Conservation (phyloP, 1,140 invertebrate species). For the Bombyx mori region DNA sequence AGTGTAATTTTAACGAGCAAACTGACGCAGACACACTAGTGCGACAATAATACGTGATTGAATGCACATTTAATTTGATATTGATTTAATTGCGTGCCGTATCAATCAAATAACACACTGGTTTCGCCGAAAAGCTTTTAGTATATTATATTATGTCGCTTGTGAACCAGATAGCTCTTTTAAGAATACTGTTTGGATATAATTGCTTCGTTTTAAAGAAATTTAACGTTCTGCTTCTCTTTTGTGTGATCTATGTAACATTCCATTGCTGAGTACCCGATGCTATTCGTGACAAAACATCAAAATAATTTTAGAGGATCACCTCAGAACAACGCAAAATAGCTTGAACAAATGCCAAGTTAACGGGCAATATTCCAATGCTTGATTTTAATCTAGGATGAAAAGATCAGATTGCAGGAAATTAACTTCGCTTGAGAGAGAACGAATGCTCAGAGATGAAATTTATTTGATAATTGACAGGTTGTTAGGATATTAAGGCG, state of each 20-base stretch:
- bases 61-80: no score
- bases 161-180: neutral
- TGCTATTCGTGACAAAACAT: slow-evolving; percentile 23
- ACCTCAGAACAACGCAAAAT: slow-evolving; percentile 42
- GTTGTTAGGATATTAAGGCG: no score
- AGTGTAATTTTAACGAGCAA: no score
- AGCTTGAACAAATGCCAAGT: slow-evolving; percentile 49
- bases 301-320: slow-evolving; percentile 41
- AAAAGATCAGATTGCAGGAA: slow-evolving; percentile 22
- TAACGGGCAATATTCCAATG: slow-evolving; percentile 41
- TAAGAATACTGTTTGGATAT: neutral
- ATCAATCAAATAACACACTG: no score
- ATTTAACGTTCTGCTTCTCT: neutral
- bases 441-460: no score
- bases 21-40: no score
- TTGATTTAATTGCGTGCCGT: neutral
- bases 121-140: neutral
- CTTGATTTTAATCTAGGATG: slow-evolving; percentile 28
- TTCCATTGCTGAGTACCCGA: slow-evolving; percentile 2
- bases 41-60: no score
- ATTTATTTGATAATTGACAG: no score
- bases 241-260: slow-evolving; percentile 1
- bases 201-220: neutral
- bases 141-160: neutral
- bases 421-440: neutral